A percentile compares a stretch with the other conserved stretches of the same genome.
Evolutionary conservation across 2,797 vertebrate species (phyloP).

Genomic region (Chaetophractus vellerosus): DNA sequence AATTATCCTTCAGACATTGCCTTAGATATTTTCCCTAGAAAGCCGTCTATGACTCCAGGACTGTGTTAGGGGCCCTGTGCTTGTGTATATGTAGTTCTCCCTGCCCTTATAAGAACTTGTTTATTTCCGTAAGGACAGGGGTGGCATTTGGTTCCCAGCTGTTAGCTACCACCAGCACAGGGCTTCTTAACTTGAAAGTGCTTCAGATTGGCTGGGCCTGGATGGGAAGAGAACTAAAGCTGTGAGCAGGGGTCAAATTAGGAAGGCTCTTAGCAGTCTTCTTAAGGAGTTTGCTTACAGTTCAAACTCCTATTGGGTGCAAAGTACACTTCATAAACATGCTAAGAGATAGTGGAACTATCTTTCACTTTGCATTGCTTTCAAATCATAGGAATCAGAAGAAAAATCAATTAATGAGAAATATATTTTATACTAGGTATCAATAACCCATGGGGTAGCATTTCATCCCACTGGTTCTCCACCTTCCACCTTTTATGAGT

Average conservation of each 20-base stretch:
- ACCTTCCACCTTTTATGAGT: background rate
- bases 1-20: background rate
- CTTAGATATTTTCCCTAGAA: background rate
- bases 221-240: background rate
- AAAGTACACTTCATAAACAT: conserved; percentile 11
- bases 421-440: background rate
- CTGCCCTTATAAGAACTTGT: background rate
- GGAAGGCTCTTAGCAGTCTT: background rate
- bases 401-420: conserved; percentile 26
- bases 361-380: background rate
- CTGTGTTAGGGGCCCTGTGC: background rate
- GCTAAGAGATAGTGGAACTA: background rate
- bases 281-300: background rate
- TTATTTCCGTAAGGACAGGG: background rate
- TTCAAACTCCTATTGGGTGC: background rate
- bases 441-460: background rate
- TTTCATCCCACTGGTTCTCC: background rate
- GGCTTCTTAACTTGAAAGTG: background rate
- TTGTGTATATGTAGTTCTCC: background rate
- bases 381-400: background rate
- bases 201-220: background rate
- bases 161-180: background rate
- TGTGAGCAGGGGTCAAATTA: background rate
- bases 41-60: background rate
- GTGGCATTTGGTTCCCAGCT: background rate